A percentile compares a stretch with the other conserved stretches of the same genome.
These are phyloP conservation scores for Gallinago media DNA, from an alignment of 2,113 vertebrate species.

Conservation along the genomic window DNA sequence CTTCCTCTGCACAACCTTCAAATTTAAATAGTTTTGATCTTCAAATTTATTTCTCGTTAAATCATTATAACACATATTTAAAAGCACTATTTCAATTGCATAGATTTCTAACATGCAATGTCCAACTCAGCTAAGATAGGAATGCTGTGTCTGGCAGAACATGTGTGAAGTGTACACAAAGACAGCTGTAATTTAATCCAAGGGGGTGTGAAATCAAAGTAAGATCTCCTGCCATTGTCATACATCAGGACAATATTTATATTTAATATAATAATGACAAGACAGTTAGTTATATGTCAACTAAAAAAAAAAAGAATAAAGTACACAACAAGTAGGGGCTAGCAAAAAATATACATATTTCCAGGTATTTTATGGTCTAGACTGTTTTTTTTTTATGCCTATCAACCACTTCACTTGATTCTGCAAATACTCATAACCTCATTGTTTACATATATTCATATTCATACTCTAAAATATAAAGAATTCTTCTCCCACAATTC, in stretches of 20 bases:
- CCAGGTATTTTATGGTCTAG: neutral
- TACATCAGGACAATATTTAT: neutral
- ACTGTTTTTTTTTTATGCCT: neutral
- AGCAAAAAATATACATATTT: neutral
- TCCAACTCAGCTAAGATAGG: neutral
- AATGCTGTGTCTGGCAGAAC: neutral
- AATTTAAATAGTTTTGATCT: constrained; percentile 37
- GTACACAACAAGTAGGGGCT: neutral
- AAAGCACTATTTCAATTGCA: neutral
- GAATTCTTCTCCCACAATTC: neutral
- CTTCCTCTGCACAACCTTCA: neutral
- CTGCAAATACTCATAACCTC: neutral
- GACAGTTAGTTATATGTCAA: neutral
- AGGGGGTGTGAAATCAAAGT: neutral
- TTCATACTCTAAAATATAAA: neutral
- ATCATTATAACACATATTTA: constrained; percentile 41
- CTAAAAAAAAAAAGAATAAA: neutral
- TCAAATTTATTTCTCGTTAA: constrained; percentile 3
- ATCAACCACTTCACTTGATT: neutral
- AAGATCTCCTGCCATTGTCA: neutral
- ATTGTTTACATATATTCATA: neutral
- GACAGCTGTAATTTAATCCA: neutral
- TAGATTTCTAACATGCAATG: neutral
- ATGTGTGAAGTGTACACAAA: neutral
- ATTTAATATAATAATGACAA: neutral